phyloP scores from a whole-genome alignment of 1,140 invertebrate genomes.

The Tenebrio molitor region DNA sequence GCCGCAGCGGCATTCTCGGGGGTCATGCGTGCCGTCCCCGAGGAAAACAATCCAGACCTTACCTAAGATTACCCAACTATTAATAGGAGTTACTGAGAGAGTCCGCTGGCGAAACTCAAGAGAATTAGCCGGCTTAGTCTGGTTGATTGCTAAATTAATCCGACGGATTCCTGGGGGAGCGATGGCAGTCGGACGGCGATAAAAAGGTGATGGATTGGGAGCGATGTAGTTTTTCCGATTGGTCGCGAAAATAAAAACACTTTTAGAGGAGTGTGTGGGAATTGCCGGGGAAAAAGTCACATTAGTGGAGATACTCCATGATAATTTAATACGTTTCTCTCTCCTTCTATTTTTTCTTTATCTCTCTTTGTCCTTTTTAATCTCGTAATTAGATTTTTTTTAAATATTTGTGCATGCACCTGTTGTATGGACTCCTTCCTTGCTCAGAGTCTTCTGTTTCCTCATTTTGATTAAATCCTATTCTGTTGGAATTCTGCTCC shows the following conservation, averaged over 20 bases:
- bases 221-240: neutral
- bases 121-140: slow-evolving; percentile 19
- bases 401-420: too few relatives aligned
- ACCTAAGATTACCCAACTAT: slow-evolving; percentile 26
- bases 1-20: neutral
- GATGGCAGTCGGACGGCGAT: neutral
- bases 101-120: slow-evolving; percentile 3
- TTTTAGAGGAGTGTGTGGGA: neutral
- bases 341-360: too few relatives aligned
- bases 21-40: slow-evolving; percentile 9
- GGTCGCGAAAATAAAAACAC: too few relatives aligned
- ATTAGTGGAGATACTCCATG: too few relatives aligned
- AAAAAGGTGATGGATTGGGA: neutral
- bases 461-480: too few relatives aligned
- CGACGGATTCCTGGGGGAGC: neutral
- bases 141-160: slow-evolving; percentile 37
- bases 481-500: too few relatives aligned
- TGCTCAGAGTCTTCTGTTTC: too few relatives aligned
- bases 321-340: too few relatives aligned
- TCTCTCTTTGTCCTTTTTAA: too few relatives aligned
- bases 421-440: too few relatives aligned
- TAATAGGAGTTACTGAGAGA: slow-evolving; percentile 32
- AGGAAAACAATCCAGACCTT: slow-evolving; percentile 38
- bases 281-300: neutral
- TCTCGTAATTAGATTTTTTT: too few relatives aligned